A percentile compares a stretch with the other conserved stretches of the same genome.
These are phyloP conservation scores for Scotopteryx bipunctaria DNA, from an alignment of 2,888 invertebrate species.

Conservation along the genomic window DNA sequence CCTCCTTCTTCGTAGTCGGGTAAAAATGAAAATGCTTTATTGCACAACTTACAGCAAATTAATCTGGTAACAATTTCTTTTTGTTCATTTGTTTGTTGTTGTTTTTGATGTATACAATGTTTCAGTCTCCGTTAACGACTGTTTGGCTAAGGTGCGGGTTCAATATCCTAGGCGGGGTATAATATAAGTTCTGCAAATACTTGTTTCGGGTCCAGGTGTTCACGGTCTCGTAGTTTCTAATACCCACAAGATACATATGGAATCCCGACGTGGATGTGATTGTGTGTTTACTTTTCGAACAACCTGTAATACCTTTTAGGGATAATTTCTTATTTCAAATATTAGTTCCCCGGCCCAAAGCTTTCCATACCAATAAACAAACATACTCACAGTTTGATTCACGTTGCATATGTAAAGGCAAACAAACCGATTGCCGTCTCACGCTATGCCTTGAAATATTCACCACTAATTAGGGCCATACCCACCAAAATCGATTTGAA, in stretches of 20 bases:
- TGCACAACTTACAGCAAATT: too few relatives aligned
- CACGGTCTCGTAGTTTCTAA: background rate
- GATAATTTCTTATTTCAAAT: constrained; percentile 7
- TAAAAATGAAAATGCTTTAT: too few relatives aligned
- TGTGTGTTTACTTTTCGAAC: background rate
- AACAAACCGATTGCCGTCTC: constrained; percentile 31
- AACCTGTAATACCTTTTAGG: background rate
- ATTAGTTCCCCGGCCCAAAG: constrained; percentile 6
- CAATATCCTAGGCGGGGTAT: too few relatives aligned
- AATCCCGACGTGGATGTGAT: background rate
- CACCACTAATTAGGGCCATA: constrained; percentile 39
- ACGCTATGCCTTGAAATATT: constrained; percentile 43
- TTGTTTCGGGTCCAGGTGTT: background rate
- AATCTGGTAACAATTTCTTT: too few relatives aligned
- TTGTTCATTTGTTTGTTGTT: too few relatives aligned
- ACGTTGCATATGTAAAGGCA: constrained; percentile 15
- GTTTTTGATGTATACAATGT: too few relatives aligned
- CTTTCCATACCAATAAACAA: constrained; percentile 9
- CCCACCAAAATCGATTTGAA: too few relatives aligned
- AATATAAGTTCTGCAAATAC: background rate
- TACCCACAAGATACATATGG: background rate
- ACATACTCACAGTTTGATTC: constrained; percentile 16
- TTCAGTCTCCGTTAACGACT: too few relatives aligned
- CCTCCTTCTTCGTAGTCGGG: too few relatives aligned
- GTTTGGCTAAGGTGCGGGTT: too few relatives aligned